Percentiles rank a stretch among this genome's conserved stretches.
Evolutionary conservation across 2,888 invertebrate species (phyloP).

Genomic region (Marronus borbonicus): DNA sequence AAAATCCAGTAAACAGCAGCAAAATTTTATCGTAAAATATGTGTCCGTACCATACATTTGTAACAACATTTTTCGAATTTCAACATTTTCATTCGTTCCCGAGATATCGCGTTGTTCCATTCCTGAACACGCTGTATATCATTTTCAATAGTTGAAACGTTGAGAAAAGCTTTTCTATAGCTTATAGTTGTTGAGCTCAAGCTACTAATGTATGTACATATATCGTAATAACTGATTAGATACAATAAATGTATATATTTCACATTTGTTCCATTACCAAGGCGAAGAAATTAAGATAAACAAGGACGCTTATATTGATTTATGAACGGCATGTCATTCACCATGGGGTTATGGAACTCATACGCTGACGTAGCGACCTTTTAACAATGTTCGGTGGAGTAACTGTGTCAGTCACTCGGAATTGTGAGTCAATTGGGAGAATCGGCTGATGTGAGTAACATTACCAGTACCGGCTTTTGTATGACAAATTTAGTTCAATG

Average conservation of each 20-base stretch:
- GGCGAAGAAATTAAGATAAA: neutral
- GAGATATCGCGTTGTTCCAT: too few relatives aligned
- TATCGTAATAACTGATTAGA: too few relatives aligned
- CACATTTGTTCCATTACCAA: neutral
- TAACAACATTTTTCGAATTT: too few relatives aligned
- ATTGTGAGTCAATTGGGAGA: slow-evolving; percentile 7
- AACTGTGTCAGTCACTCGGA: neutral
- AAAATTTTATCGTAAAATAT: too few relatives aligned
- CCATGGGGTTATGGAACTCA: neutral
- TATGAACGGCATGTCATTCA: neutral
- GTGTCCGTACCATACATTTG: too few relatives aligned
- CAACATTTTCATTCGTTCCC: too few relatives aligned
- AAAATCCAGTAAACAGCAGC: too few relatives aligned
- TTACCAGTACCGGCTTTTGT: neutral
- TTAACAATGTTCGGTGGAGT: slow-evolving; percentile 4
- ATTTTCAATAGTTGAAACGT: too few relatives aligned
- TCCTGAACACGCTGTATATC: too few relatives aligned
- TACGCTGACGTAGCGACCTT: neutral
- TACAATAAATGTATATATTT: neutral
- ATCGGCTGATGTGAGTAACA: neutral
- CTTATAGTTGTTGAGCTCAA: too few relatives aligned
- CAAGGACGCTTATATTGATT: neutral
- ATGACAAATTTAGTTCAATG: neutral
- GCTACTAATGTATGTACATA: too few relatives aligned
- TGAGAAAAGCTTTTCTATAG: too few relatives aligned